A percentile compares a stretch with the other conserved stretches of the same genome.
Conservation (phyloP, 2,113 vertebrate genomes). For the Willisornis vidua region DNA sequence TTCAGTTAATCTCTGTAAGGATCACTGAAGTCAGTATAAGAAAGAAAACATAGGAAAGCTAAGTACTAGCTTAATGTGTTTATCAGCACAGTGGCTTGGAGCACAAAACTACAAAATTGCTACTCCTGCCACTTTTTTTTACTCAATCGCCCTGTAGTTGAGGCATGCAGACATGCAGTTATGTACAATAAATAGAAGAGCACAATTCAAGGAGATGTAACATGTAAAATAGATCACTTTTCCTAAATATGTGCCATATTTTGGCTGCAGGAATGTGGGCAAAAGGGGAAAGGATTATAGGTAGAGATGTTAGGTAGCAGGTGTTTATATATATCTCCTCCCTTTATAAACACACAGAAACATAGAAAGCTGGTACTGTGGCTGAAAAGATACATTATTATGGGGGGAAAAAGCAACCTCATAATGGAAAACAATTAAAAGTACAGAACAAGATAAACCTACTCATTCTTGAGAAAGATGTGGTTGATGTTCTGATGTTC, state of each 20-base stretch:
- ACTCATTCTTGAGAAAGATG: background rate
- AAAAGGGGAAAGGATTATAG: background rate
- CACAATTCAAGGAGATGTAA: background rate
- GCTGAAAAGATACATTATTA: background rate
- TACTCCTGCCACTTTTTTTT: background rate
- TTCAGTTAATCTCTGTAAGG: background rate
- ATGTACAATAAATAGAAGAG: background rate
- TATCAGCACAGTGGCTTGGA: background rate
- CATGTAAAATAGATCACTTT: background rate
- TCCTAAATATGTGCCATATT: background rate
- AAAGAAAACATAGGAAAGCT: background rate
- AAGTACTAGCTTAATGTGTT: background rate
- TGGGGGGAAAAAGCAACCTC: background rate
- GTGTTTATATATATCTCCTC: background rate
- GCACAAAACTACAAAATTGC: background rate
- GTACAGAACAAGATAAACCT: background rate
- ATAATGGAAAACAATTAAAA: background rate
- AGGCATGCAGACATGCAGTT: background rate
- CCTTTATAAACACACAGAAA: background rate
- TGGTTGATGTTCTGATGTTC: background rate
- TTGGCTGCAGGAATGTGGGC: background rate
- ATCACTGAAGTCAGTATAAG: background rate
- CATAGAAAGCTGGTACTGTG: background rate
- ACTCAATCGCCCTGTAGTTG: background rate
- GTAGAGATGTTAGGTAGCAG: background rate